phyloP scores from a whole-genome alignment of 2,888 invertebrate genomes.

The Synergus umbraculus region DNA sequence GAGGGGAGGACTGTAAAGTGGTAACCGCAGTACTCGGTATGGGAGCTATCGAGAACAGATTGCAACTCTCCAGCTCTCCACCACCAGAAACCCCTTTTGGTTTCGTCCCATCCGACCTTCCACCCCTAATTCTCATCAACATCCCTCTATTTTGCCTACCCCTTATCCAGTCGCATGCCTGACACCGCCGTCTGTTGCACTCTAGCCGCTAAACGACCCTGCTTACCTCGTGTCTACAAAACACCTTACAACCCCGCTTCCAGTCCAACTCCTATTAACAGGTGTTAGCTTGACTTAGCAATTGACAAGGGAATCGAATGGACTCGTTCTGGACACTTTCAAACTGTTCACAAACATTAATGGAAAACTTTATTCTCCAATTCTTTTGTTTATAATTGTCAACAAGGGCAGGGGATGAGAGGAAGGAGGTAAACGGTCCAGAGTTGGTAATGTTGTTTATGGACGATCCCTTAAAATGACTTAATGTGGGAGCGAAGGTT shows the following conservation, averaged over 20 bases:
- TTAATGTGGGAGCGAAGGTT: not conserved
- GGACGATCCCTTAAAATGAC: too few species aligned
- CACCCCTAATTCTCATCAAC: conserved; percentile 39
- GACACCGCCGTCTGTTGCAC: conserved; percentile 68
- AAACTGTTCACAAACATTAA: not conserved
- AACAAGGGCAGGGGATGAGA: too few species aligned
- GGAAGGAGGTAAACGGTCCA: too few species aligned
- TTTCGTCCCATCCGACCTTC: conserved; percentile 12
- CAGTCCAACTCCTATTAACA: conserved; percentile 66
- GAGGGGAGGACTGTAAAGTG: conserved; percentile 69
- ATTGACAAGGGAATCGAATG: conserved; percentile 16
- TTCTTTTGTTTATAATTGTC: not conserved
- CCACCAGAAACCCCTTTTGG: conserved; percentile 46
- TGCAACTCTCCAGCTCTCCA: conserved; percentile 70
- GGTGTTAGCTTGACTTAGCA: conserved; percentile 61
- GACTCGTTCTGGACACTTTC: not conserved
- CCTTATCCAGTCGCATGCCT: conserved; percentile 54
- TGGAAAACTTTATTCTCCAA: not conserved
- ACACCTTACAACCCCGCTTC: conserved; percentile 70
- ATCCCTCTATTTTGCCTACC: conserved; percentile 50
- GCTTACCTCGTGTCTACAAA: conserved; percentile 69
- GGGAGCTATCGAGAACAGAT: conserved; percentile 72
- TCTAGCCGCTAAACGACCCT: conserved; percentile 59
- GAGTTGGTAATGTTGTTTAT: too few species aligned
- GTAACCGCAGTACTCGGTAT: conserved; percentile 68